phyloP scores from a whole-genome alignment of 2,113 vertebrate genomes.

The Coptodon rendalli region DNA sequence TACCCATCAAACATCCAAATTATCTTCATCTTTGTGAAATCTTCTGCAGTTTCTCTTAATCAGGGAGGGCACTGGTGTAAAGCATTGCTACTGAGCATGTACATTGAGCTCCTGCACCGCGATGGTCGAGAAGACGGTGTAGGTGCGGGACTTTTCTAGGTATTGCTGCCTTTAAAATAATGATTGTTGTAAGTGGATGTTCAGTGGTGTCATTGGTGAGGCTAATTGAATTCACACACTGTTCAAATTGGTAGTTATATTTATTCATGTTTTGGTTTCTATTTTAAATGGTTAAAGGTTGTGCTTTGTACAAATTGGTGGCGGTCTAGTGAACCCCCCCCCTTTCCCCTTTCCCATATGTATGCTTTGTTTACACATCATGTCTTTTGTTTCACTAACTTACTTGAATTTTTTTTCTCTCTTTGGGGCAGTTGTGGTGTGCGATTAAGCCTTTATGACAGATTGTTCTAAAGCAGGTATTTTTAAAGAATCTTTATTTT shows the following conservation, averaged over 20 bases:
- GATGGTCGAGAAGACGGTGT: background rate
- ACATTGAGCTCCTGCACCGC: conserved; percentile 14
- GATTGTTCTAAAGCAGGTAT: conserved; percentile 56
- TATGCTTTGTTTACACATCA: conserved; percentile 45
- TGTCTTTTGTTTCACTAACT: conserved; percentile 53
- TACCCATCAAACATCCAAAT: conserved; percentile 9
- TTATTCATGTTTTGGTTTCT: conserved; percentile 67
- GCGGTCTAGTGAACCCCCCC: conserved; percentile 15
- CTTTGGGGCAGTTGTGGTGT: conserved; percentile 52
- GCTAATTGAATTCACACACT: conserved; percentile 59
- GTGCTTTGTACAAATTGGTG: conserved; percentile 61
- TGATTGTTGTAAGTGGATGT: conserved; percentile 51
- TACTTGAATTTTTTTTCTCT: conserved; percentile 62
- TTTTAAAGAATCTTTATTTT: conserved; percentile 49
- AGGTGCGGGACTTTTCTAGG: background rate
- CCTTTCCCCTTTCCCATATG: conserved; percentile 11
- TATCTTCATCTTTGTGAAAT: conserved; percentile 3
- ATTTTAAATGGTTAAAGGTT: conserved; percentile 51
- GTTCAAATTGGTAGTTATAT: conserved; percentile 61
- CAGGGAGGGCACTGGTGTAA: conserved; percentile 36
- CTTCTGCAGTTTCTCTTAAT: conserved; percentile 42
- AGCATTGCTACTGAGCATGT: conserved; percentile 47
- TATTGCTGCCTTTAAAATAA: conserved; percentile 48
- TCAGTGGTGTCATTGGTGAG: conserved; percentile 41
- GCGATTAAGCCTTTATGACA: conserved; percentile 59